A percentile compares a stretch with the other conserved stretches of the same genome.
Conservation (phyloP, 2,888 invertebrate genomes). For the Cyaniris semiargus region DNA sequence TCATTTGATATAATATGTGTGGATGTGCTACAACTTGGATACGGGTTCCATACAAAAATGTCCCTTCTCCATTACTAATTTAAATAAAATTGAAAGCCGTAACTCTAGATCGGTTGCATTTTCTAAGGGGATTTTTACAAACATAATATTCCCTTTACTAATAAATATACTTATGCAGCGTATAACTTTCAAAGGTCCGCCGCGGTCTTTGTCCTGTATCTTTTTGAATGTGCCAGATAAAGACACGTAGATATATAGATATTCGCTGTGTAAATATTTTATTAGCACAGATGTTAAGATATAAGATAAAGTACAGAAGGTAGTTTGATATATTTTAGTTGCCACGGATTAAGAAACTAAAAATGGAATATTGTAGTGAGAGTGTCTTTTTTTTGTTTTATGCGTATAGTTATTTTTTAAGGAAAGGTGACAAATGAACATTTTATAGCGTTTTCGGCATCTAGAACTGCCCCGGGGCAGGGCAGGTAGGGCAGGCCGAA, state of each 20-base stretch:
- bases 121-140: background rate
- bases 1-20: too few species aligned
- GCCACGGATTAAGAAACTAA: background rate
- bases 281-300: background rate
- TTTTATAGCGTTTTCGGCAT: too few species aligned
- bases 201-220: background rate
- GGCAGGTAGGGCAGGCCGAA: too few species aligned
- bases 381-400: background rate
- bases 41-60: too few species aligned
- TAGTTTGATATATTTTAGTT: background rate
- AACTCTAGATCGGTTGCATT: background rate
- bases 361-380: background rate
- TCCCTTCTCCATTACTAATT: background rate
- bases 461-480: too few species aligned
- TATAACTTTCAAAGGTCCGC: background rate
- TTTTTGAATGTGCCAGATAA: too few species aligned
- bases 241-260: background rate
- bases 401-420: background rate
- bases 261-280: background rate
- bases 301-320: background rate
- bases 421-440: background rate
- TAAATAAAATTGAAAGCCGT: background rate
- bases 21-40: too few species aligned
- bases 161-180: background rate
- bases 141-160: background rate